These are phyloP conservation scores for Andrena bucephala DNA, from an alignment of 2,888 invertebrate species.

Conservation along the genomic window DNA sequence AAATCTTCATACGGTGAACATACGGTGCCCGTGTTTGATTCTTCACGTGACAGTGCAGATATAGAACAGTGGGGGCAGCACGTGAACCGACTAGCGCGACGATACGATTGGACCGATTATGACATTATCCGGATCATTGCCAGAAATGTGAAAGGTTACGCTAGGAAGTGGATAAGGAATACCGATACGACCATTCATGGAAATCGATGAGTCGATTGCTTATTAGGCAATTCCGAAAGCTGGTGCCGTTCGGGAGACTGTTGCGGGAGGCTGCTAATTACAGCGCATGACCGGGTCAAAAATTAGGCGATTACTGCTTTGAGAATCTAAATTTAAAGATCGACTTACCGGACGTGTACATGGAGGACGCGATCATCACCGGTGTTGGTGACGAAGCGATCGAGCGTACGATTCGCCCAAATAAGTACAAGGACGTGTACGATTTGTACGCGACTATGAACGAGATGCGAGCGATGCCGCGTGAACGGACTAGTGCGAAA, in stretches of 20 bases:
- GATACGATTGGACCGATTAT: neutral
- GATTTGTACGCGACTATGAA: neutral
- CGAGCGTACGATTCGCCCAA: neutral
- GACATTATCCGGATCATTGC: neutral
- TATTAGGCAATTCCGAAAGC: neutral
- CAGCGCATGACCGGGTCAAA: neutral
- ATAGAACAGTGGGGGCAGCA: slow-evolving; percentile 15
- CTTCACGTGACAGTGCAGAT: neutral
- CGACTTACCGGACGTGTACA: neutral
- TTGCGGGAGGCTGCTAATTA: neutral
- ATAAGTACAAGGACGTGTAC: neutral
- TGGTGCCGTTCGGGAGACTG: neutral
- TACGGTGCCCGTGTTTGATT: slow-evolving; percentile 8
- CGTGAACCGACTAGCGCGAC: slow-evolving; percentile 4
- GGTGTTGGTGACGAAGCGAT: neutral
- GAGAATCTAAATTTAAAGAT: neutral
- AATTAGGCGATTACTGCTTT: neutral
- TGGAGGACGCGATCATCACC: slow-evolving; percentile 2
- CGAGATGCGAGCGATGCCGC: neutral
- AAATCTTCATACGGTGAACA: neutral
- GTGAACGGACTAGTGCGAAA: too few relatives aligned
- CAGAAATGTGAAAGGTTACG: neutral
- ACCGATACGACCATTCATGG: neutral
- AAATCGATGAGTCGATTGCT: neutral
- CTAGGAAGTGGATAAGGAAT: neutral